Conservation (phyloP, 2,113 vertebrate species). For the Cariama cristata region DNA sequence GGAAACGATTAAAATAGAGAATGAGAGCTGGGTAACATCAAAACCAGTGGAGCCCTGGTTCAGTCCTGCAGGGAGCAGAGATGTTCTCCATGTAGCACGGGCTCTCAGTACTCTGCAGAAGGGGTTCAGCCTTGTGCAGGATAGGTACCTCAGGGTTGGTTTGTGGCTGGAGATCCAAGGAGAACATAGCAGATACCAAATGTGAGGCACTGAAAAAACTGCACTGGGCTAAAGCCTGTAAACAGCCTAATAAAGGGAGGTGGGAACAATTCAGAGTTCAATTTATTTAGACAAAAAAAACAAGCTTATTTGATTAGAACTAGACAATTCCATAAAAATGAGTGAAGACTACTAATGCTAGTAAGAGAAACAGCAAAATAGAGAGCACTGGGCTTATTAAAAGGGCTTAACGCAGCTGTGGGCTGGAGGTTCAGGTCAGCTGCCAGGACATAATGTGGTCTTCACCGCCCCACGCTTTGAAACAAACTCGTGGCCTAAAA, state of each 20-base stretch:
- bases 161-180: not conserved
- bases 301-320: not conserved
- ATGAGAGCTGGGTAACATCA: not conserved
- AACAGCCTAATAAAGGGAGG: not conserved
- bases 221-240: not conserved
- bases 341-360: not conserved
- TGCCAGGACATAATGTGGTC: fast-evolving
- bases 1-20: not conserved
- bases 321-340: not conserved
- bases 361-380: not conserved
- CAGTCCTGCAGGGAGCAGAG: not conserved
- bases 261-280: not conserved
- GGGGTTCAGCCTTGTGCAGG: not conserved
- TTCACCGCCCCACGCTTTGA: not conserved
- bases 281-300: not conserved
- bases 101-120: not conserved
- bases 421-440: not conserved
- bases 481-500: not conserved
- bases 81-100: fast-evolving
- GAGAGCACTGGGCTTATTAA: not conserved
- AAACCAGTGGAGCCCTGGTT: not conserved
- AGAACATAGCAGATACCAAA: not conserved
- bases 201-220: not conserved
- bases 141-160: not conserved
- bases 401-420: not conserved